phyloP scores from a whole-genome alignment of 2,888 invertebrate species.

The Osmoderma eremita region DNA sequence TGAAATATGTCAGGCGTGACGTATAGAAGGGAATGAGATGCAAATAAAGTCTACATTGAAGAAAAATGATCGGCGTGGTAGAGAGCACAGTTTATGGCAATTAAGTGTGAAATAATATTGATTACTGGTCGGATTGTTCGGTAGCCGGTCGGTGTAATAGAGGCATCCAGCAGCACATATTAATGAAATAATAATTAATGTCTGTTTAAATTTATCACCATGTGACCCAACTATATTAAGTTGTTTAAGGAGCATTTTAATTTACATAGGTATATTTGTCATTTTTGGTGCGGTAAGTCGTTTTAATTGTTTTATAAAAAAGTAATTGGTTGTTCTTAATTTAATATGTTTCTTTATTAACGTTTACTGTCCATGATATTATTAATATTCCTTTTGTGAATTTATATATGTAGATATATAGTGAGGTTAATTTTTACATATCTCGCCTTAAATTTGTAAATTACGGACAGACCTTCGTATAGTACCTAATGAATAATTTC shows the following conservation, averaged over 20 bases:
- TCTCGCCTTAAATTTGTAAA: too few relatives aligned
- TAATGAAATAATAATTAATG: constrained; percentile 20
- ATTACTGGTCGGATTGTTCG: constrained; percentile 16
- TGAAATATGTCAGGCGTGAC: too few relatives aligned
- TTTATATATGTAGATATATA: too few relatives aligned
- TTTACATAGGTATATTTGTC: constrained; percentile 26
- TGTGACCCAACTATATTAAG: constrained; percentile 10
- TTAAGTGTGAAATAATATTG: constrained; percentile 29
- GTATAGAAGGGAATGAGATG: too few relatives aligned
- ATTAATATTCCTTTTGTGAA: too few relatives aligned
- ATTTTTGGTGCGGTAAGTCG: constrained; percentile 1
- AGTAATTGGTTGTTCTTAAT: background rate
- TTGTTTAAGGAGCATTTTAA: constrained; percentile 22
- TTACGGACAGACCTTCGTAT: too few relatives aligned
- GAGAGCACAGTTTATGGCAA: constrained; percentile 12
- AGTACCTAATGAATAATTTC: too few relatives aligned
- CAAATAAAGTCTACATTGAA: background rate
- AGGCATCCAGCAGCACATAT: constrained; percentile 17
- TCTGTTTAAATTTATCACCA: constrained; percentile 18
- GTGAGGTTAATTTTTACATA: too few relatives aligned
- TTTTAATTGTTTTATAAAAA: constrained; percentile 15
- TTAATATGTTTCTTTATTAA: background rate
- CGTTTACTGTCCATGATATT: too few relatives aligned
- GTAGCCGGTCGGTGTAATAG: constrained; percentile 14
- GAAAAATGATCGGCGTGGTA: constrained; percentile 8